Percentiles rank a stretch among this genome's conserved stretches.
Conservation (phyloP, 2,113 vertebrate genomes). For the Bos taurus region ARS-UCD2.0 NC_037347.1:67725001-67725500, state of each 20-base stretch:
- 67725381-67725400: not conserved
- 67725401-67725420: accelerated
- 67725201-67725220: not conserved
- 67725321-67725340: too few species aligned
- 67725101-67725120: not conserved
- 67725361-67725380: not conserved
- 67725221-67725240: not conserved
- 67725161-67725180: not conserved
- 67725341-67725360: not conserved
- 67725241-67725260: too few species aligned
- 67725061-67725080: not conserved
- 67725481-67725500: accelerated
- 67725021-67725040: not conserved
- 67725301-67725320: not conserved
- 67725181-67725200: not conserved
- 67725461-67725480: not conserved
- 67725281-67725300: too few species aligned
- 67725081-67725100: not conserved
- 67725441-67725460: not conserved
- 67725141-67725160: not conserved
- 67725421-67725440: too few species aligned
- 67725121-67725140: not conserved
- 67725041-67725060: not conserved
- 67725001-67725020: not conserved
- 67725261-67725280: not conserved